Conservation (phyloP, 2,888 invertebrate species). For the Hesperia comma region DNA sequence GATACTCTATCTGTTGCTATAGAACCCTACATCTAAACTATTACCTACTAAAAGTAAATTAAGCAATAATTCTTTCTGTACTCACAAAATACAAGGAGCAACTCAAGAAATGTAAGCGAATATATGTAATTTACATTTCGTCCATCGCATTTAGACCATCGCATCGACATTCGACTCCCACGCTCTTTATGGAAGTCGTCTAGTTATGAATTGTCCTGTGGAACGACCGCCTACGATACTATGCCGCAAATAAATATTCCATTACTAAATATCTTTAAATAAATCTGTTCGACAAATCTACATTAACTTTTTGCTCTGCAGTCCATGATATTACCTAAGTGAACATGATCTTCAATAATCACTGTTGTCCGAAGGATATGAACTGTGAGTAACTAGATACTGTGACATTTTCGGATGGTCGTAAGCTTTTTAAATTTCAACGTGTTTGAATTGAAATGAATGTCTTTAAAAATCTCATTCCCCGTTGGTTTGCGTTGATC, state of each 20-base stretch:
- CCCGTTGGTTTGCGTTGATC: too few species aligned
- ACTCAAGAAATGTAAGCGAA: not conserved
- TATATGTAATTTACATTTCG: not conserved
- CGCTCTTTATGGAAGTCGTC: slow-evolving; percentile 13
- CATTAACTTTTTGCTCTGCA: too few species aligned
- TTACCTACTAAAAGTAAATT: too few species aligned
- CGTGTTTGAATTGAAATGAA: not conserved
- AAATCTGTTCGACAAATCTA: not conserved
- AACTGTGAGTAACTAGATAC: too few species aligned
- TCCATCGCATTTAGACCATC: slow-evolving; percentile 1
- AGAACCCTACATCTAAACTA: too few species aligned
- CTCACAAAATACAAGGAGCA: not conserved
- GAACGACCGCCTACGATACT: not conserved
- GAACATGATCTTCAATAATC: too few species aligned
- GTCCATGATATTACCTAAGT: too few species aligned
- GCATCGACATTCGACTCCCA: slow-evolving; percentile 1
- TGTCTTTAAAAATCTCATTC: too few species aligned
- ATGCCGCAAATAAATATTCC: slow-evolving; percentile 3
- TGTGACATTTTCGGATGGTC: too few species aligned
- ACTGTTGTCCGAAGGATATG: too few species aligned
- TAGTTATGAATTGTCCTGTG: slow-evolving; percentile 17
- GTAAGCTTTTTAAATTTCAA: too few species aligned
- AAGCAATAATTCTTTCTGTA: not conserved
- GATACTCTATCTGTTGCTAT: too few species aligned
- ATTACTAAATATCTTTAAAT: not conserved